Base-by-base conservation (phyloP, 2,113 vertebrate genomes). In the Oxyura jamaicensis region DNA sequence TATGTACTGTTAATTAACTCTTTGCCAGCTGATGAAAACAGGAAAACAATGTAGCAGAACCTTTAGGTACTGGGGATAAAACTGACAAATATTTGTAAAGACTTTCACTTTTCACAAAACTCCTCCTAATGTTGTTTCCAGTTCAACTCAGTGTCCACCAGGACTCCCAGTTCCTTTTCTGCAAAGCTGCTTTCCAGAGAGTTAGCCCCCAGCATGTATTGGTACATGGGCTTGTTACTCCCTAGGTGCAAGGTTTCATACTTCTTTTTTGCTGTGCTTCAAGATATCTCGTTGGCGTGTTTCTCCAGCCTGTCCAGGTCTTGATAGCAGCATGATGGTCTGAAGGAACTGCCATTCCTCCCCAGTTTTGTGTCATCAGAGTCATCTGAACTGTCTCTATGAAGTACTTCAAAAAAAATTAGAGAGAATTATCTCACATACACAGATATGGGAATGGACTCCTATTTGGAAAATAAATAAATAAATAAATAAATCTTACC, bases 1-100 rank as follows among this genome's bases (percentile, higher is more conserved):
- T 46, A 33, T 95, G 39, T 35, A 66, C 36, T 50, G 41, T 76
- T 50, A 94, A 77, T 80, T 95, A 96, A 94, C 93, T 89, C 48
- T 59, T 76, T 72, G 31, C 26, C 83, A 88, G 59, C 35, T 63
- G 26, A 52, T 39, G 69, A 65, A 75, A 83, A 80, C 15, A 44
- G 41, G n/a, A 41, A 17, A 29, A 39, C 22, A 79, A 63, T 41
- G 29, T 23, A 78, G 25, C 3, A 76, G 53, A 7, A 85, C 55
- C 7, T 76, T 83, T 50, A 62, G 15, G 8, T 39, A 56, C 11
- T 62, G 18, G 7, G 66, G n/a, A 79, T n/a, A 90, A 94, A 84
- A 74, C 5, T 72, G 42, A 46, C 2, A 28, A 52, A 16, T 12
- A 21, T 46, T 81, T 22, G 6, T 39, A 73, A 41, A 53, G 2